Evolutionary conservation across 1,140 invertebrate species (phyloP).

Genomic region (Chlorops oryzae): DNA sequence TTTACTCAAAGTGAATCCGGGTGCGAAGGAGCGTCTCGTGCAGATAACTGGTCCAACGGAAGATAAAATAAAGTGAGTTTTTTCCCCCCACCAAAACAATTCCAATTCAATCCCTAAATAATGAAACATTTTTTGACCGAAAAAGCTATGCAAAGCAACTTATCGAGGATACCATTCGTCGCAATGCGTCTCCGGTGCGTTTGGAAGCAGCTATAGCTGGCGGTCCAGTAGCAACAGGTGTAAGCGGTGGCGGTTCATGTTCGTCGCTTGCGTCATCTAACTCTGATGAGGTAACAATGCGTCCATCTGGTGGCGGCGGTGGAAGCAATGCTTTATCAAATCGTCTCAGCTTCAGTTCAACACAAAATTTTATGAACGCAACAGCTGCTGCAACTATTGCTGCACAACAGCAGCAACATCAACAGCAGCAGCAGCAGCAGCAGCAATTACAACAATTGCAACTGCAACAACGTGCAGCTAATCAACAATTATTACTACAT

Average conservation of each 20-base stretch:
- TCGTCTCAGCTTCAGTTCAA: conserved; percentile 47
- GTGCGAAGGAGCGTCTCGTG: conserved; percentile 84
- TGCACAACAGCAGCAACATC: conserved; percentile 27
- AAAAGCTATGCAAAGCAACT: conserved; percentile 78
- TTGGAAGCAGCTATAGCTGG: conserved; percentile 52
- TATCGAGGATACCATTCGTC: conserved; percentile 86
- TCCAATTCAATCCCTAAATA: background rate
- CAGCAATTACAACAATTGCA: conserved; percentile 24
- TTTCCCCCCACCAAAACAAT: background rate
- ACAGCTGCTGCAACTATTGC: conserved; percentile 44
- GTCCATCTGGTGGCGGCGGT: conserved; percentile 30
- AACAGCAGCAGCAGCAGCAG: conserved; percentile 30
- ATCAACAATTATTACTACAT: conserved; percentile 60
- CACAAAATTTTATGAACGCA: conserved; percentile 44
- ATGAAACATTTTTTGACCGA: conserved; percentile 4
- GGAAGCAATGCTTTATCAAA: conserved; percentile 32
- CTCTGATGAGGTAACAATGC: conserved; percentile 60
- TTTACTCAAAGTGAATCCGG: conserved; percentile 81
- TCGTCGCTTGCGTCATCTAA: conserved; percentile 68
- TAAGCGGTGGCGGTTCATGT: conserved; percentile 51
- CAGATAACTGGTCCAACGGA: conserved; percentile 87
- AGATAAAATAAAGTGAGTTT: conserved; percentile 81
- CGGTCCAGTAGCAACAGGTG: conserved; percentile 29
- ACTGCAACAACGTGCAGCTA: conserved; percentile 42
- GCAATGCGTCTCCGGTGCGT: conserved; percentile 84